Percentiles rank a stretch among this genome's conserved stretches.
These are phyloP conservation scores for Gambelia wislizenii DNA, from an alignment of 2,797 vertebrate genomes.

Conservation along the genomic window DNA sequence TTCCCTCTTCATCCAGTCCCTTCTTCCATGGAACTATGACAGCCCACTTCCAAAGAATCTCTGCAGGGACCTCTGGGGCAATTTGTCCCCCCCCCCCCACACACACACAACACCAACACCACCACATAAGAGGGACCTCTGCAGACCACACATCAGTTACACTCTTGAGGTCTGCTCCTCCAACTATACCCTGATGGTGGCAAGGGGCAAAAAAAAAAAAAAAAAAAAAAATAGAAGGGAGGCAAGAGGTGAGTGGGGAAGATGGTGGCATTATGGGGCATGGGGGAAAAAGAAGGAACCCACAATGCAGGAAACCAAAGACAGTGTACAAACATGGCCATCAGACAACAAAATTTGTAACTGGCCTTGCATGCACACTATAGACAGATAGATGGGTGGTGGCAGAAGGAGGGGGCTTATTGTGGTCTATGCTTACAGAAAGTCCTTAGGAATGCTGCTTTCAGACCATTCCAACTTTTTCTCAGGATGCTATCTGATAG, in stretches of 20 bases:
- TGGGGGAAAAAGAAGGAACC: neutral
- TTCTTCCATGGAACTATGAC: neutral
- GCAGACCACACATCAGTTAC: neutral
- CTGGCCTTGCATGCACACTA: neutral
- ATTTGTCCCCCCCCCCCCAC: neutral
- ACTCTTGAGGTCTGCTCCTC: neutral
- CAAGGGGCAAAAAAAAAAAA: neutral
- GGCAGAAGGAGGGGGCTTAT: neutral
- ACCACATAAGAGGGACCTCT: neutral
- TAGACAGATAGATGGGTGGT: neutral
- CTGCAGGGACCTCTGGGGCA: neutral
- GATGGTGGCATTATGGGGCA: too few relatives aligned
- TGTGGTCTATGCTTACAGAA: neutral
- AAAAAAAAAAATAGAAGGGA: neutral
- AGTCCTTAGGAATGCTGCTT: constrained; percentile 18
- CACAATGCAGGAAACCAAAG: neutral
- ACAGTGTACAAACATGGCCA: neutral
- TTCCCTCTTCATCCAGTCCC: neutral
- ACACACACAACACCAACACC: too few relatives aligned
- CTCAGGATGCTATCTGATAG: constrained; percentile 15
- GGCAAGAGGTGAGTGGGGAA: neutral
- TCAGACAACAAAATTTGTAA: neutral
- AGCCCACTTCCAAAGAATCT: neutral
- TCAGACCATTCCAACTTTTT: constrained; percentile 12
- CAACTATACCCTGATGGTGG: neutral